phyloP scores from a whole-genome alignment of 2,888 invertebrate species.

The Carterocephalus palaemon region DNA sequence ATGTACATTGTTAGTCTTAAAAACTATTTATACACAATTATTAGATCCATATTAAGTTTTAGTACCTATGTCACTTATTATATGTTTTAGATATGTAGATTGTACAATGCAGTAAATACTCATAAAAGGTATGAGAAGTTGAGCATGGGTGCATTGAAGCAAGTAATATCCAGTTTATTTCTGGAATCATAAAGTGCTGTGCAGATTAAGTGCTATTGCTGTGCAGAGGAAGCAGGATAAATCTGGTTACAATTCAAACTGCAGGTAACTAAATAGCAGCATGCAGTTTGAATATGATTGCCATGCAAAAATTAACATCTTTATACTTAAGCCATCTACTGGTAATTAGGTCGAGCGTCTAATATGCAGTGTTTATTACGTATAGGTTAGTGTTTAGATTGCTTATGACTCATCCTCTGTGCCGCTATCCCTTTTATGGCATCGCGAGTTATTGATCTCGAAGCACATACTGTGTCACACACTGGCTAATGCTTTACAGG shows the following conservation, averaged over 20 bases:
- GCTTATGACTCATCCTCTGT: slow-evolving; percentile 59
- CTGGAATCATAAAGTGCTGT: neutral
- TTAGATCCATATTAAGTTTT: no score
- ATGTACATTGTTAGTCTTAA: no score
- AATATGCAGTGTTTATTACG: slow-evolving; percentile 42
- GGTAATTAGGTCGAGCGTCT: slow-evolving; percentile 38
- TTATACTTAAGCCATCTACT: slow-evolving; percentile 31
- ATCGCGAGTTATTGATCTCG: slow-evolving; percentile 44
- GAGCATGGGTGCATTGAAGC: neutral
- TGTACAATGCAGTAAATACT: neutral
- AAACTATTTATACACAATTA: no score
- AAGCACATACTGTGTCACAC: slow-evolving; percentile 33
- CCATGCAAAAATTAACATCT: slow-evolving; percentile 28
- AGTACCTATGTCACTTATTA: no score
- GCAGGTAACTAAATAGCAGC: slow-evolving; percentile 11
- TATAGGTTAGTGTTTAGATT: slow-evolving; percentile 39
- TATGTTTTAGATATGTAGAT: no score
- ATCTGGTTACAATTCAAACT: slow-evolving; percentile 7
- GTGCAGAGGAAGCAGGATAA: slow-evolving; percentile 11
- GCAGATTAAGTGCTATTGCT: no score
- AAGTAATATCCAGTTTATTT: slow-evolving; percentile 1
- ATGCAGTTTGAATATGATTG: slow-evolving; percentile 21
- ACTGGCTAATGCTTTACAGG: slow-evolving; percentile 42
- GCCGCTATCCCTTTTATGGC: slow-evolving; percentile 49
- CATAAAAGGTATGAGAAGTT: neutral